phyloP scores from a whole-genome alignment of 2,888 invertebrate species.

The Gari tellinella region DNA sequence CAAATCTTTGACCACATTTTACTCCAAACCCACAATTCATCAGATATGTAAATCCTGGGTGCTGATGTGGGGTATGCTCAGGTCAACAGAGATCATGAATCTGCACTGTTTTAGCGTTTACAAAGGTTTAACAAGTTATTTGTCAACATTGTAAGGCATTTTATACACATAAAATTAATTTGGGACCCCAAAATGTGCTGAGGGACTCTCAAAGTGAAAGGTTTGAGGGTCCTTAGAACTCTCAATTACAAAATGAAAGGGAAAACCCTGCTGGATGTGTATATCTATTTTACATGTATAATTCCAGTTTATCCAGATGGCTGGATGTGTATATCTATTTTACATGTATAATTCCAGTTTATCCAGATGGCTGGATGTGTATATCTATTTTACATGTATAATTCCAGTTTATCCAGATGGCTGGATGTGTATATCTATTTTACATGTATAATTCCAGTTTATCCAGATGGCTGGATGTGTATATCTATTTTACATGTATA shows the following conservation, averaged over 20 bases:
- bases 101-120: too few species aligned
- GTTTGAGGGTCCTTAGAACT: too few species aligned
- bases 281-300: slow-evolving; percentile 98
- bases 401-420: not conserved
- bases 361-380: not conserved
- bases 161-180: too few species aligned
- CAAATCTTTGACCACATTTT: too few species aligned
- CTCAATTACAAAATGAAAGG: slow-evolving; percentile 15
- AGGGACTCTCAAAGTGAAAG: too few species aligned
- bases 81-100: too few species aligned
- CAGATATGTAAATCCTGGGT: too few species aligned
- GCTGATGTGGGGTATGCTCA: too few species aligned
- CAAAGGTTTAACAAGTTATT: too few species aligned
- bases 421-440: not conserved
- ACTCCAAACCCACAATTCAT: too few species aligned
- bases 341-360: slow-evolving; percentile 90
- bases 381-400: slow-evolving; percentile 91
- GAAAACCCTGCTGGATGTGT: slow-evolving; percentile 96
- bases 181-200: too few species aligned
- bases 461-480: not conserved
- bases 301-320: slow-evolving; percentile 89
- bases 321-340: slow-evolving; percentile 98
- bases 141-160: too few species aligned
- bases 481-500: not conserved
- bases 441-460: not conserved